Evolutionary conservation across 53 echinoderm and acorn worm species (phyloP).

Genomic region (Temnopleurus reevesii): DNA sequence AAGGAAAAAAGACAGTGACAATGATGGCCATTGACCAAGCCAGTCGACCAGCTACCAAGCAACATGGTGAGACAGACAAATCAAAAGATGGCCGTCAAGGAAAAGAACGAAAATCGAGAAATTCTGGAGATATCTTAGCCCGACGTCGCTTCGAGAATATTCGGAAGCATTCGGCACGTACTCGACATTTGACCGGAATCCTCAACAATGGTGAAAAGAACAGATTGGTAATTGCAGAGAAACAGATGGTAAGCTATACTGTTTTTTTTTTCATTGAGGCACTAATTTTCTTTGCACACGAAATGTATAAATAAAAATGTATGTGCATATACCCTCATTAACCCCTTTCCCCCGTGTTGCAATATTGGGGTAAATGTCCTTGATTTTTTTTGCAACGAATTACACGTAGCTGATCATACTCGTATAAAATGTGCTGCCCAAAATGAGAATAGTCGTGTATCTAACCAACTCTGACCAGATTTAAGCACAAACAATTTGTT

Average conservation of each 20-base stretch:
- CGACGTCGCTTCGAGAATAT: conserved; percentile 70
- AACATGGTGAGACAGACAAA: background rate
- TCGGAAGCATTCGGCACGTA: conserved; percentile 68
- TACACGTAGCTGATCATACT: too few relatives aligned
- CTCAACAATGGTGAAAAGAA: conserved; percentile 80
- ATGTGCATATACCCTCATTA: too few relatives aligned
- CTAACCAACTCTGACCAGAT: too few relatives aligned
- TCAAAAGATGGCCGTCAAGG: background rate
- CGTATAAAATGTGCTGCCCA: too few relatives aligned
- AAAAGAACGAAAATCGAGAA: conserved; percentile 47
- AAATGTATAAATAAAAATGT: too few relatives aligned
- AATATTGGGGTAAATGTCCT: too few relatives aligned
- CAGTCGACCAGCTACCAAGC: conserved; percentile 45
- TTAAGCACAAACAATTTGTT: too few relatives aligned
- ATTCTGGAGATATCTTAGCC: conserved; percentile 71
- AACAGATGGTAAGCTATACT: conserved; percentile 57
- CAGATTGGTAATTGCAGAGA: conserved; percentile 62
- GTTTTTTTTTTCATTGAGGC: background rate
- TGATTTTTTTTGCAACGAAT: too few relatives aligned
- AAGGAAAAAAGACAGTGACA: too few relatives aligned
- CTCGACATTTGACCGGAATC: conserved; percentile 79
- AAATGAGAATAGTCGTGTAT: too few relatives aligned
- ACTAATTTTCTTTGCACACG: too few relatives aligned
- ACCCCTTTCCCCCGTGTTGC: too few relatives aligned
- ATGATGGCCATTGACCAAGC: conserved; percentile 36